A percentile compares a stretch with the other conserved stretches of the same genome.
Evolutionary conservation across 2,888 invertebrate genomes (phyloP).

Genomic region (Lepas anatifera): DNA sequence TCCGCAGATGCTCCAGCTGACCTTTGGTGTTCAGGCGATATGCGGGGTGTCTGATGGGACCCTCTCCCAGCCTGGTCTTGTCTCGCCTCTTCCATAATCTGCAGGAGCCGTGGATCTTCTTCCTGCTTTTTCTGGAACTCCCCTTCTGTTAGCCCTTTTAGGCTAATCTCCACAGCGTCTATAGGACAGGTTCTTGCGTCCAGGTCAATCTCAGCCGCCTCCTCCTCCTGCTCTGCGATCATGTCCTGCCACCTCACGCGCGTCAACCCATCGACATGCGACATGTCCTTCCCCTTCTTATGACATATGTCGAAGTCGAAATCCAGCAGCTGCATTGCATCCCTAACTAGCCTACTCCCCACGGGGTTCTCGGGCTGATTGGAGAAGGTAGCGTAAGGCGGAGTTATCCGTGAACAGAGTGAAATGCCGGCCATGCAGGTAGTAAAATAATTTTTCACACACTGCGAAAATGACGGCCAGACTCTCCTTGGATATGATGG

Average conservation of each 20-base stretch:
- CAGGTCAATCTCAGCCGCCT: background rate
- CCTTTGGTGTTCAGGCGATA: background rate
- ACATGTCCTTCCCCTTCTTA: background rate
- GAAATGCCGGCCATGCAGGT: background rate
- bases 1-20: background rate
- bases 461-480: background rate
- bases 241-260: background rate
- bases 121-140: background rate
- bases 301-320: background rate
- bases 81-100: background rate
- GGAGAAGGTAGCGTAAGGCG: background rate
- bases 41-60: background rate
- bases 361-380: background rate
- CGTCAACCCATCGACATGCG: background rate
- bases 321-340: background rate
- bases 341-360: background rate
- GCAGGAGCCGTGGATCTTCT: background rate
- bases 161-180: background rate
- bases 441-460: background rate
- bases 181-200: background rate
- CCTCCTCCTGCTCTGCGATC: background rate
- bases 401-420: background rate
- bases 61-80: background rate
- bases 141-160: background rate
- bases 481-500: no score